Evolutionary conservation across 1,140 invertebrate genomes (phyloP).

Genomic region (Cyrtorhinus lividipennis): DNA sequence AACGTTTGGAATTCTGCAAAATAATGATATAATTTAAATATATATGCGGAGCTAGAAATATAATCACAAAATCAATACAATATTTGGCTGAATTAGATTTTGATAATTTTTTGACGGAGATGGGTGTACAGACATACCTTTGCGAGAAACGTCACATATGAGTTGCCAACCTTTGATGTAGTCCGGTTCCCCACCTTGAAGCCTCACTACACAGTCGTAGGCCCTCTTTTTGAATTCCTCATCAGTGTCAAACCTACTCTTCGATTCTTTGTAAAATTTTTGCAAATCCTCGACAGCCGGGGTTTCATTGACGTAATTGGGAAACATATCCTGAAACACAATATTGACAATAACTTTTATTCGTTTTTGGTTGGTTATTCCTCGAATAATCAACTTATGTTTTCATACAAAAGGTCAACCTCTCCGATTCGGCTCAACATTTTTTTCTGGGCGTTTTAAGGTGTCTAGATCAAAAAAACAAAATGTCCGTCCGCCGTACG

Average conservation of each 20-base stretch:
- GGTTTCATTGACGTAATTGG: slow-evolving; percentile 65
- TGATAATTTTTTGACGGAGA: no score
- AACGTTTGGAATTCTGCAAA: slow-evolving; percentile 87
- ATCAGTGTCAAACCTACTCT: slow-evolving; percentile 75
- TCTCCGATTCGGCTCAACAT: no score
- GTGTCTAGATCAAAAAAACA: not conserved
- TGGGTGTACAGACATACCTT: slow-evolving; percentile 41
- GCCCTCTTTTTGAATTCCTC: slow-evolving; percentile 89
- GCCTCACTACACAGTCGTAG: slow-evolving; percentile 82
- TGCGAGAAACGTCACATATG: slow-evolving; percentile 89
- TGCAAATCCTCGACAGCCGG: slow-evolving; percentile 90
- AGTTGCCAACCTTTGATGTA: slow-evolving; percentile 84
- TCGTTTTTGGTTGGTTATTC: no score
- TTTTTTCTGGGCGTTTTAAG: no score
- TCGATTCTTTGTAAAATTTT: slow-evolving; percentile 51
- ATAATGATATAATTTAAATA: no score
- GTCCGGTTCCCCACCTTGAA: slow-evolving; percentile 74
- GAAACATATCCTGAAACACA: slow-evolving; percentile 57
- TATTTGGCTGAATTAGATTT: no score
- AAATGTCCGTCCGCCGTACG: no score
- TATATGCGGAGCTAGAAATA: no score
- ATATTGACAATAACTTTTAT: no score
- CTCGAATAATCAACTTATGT: no score
- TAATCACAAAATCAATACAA: no score
- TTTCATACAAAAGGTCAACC: no score